These are phyloP conservation scores for Anolis apletophallus DNA, from an alignment of 2,797 vertebrate genomes.

Conservation along the genomic window DNA sequence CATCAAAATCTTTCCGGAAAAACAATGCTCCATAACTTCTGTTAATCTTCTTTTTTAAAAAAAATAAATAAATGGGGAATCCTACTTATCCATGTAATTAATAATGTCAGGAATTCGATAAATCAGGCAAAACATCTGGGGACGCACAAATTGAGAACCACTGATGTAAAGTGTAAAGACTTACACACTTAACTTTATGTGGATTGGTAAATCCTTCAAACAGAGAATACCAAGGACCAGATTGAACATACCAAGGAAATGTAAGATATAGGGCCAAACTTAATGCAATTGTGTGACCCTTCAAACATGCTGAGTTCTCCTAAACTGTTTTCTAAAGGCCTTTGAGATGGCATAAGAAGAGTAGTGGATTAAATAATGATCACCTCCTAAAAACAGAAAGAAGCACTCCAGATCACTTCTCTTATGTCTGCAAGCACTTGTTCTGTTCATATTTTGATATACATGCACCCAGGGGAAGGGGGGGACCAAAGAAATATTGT, in stretches of 20 bases:
- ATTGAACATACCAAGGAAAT: background rate
- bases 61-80: too few species aligned
- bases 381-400: background rate
- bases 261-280: background rate
- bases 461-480: constrained; percentile 65
- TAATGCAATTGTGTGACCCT: background rate
- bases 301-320: background rate
- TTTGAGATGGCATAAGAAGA: background rate
- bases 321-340: background rate
- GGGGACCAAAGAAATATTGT: constrained; percentile 53
- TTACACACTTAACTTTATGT: background rate
- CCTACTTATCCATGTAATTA: too few species aligned
- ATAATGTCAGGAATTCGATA: too few species aligned
- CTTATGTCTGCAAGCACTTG: background rate
- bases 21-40: too few species aligned
- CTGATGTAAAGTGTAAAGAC: too few species aligned
- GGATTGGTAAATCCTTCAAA: background rate
- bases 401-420: background rate
- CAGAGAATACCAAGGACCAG: background rate
- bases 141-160: too few species aligned
- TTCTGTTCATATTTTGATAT: constrained; percentile 64
- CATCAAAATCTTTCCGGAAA: too few species aligned
- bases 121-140: too few species aligned
- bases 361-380: background rate
- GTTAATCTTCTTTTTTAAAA: too few species aligned